Conservation (phyloP, 2,888 invertebrate genomes). For the Aproaerema taeniolella region DNA sequence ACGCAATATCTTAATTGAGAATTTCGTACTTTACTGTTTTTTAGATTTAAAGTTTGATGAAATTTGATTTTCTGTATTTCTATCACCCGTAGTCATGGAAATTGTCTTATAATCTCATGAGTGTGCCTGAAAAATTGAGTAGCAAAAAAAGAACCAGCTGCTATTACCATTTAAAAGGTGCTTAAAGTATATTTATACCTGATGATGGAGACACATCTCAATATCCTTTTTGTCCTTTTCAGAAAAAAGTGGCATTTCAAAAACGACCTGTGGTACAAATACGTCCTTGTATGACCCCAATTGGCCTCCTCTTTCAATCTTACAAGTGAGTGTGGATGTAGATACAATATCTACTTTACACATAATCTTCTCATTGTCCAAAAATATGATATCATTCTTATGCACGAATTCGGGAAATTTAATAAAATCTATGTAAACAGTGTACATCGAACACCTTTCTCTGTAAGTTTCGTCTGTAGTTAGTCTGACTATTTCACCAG, state of each 20-base stretch:
- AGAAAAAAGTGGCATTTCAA: constrained; percentile 56
- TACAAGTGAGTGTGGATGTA: constrained; percentile 56
- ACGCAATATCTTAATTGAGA: too few species aligned
- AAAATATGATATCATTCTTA: constrained; percentile 62
- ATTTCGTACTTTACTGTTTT: too few species aligned
- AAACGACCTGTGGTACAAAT: constrained; percentile 53
- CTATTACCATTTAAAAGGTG: too few species aligned
- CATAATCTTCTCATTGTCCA: constrained; percentile 85
- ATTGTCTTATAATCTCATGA: too few species aligned
- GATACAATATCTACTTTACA: constrained; percentile 80
- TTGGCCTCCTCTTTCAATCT: constrained; percentile 54
- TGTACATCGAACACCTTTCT: constrained; percentile 72
- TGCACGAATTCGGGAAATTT: constrained; percentile 65
- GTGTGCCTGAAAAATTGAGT: too few species aligned
- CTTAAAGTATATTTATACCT: constrained; percentile 37
- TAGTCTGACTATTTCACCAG: constrained; percentile 63
- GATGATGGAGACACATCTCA: constrained; percentile 50
- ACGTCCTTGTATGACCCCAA: constrained; percentile 62
- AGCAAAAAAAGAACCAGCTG: too few species aligned
- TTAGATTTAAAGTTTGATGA: too few species aligned
- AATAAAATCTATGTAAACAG: constrained; percentile 75
- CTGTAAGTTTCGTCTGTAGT: constrained; percentile 75
- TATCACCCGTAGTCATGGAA: too few species aligned
- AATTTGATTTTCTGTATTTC: too few species aligned
- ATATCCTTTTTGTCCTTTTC: constrained; percentile 53